These are phyloP conservation scores for Agrotis segetum DNA, from an alignment of 2,888 invertebrate genomes.

Conservation along the genomic window DNA sequence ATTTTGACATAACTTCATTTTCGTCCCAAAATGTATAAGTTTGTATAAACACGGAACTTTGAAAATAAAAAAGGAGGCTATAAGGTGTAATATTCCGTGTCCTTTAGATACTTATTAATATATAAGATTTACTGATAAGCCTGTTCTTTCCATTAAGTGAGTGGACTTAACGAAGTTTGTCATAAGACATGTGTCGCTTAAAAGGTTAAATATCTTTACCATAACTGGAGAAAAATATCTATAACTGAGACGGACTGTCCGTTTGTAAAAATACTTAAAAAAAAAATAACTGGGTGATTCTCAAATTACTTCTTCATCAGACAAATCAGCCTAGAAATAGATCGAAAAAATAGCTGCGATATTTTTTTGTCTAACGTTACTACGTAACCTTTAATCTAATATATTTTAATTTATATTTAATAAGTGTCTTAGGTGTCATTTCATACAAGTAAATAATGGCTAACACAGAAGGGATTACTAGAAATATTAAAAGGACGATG, in stretches of 20 bases:
- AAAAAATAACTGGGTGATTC: neutral
- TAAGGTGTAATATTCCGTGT: conserved; percentile 29
- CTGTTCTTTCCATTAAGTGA: conserved; percentile 42
- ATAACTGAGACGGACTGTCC: conserved; percentile 16
- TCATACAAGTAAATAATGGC: conserved; percentile 40
- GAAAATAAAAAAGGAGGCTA: conserved; percentile 4
- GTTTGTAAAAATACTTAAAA: conserved; percentile 19
- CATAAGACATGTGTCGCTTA: conserved; percentile 60
- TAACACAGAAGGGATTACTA: conserved; percentile 26
- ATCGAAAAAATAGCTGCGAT: neutral
- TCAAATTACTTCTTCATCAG: neutral
- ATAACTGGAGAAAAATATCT: conserved; percentile 45
- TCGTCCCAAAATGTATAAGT: neutral
- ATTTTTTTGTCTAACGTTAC: neutral
- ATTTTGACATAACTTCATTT: neutral
- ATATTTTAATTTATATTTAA: conserved; percentile 42
- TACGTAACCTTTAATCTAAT: conserved; percentile 16
- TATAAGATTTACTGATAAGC: conserved; percentile 54
- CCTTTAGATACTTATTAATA: conserved; percentile 22
- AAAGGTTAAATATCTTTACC: conserved; percentile 61
- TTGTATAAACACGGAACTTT: neutral
- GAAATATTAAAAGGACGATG: conserved; percentile 29
- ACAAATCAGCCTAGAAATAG: neutral
- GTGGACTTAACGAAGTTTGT: conserved; percentile 58
- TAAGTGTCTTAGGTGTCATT: conserved; percentile 21